Evolutionary conservation across 2,888 invertebrate species (phyloP).

Genomic region (Pteria penguin): DNA sequence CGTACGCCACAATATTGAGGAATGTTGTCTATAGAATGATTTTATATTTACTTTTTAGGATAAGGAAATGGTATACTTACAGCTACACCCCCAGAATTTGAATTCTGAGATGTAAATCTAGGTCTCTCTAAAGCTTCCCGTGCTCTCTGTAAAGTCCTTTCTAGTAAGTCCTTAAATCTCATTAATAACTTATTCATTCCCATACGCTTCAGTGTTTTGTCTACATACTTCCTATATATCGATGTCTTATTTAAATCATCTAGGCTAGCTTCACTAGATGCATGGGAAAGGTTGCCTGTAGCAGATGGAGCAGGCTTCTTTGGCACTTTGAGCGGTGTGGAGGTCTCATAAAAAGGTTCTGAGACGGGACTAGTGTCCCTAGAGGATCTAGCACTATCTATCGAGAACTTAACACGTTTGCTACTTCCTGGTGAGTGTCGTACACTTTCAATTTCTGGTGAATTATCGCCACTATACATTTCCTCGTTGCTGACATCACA

Average conservation of each 20-base stretch:
- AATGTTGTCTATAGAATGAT: too few relatives aligned
- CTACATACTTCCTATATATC: conserved; percentile 87
- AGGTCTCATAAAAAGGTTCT: conserved; percentile 57
- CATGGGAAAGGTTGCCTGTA: conserved; percentile 62
- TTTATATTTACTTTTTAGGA: too few relatives aligned
- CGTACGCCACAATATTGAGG: too few relatives aligned
- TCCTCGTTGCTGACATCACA: conserved; percentile 45
- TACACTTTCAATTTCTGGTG: conserved; percentile 7
- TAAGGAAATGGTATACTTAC: not conserved
- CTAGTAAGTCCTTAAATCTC: conserved; percentile 84
- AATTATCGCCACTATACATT: conserved; percentile 36
- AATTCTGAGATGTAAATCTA: not conserved
- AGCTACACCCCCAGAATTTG: not conserved
- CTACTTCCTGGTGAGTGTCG: conserved; percentile 27
- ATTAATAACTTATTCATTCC: conserved; percentile 89
- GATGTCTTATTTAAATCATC: conserved; percentile 67
- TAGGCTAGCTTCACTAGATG: conserved; percentile 73
- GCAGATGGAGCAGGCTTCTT: conserved; percentile 34
- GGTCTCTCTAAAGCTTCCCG: conserved; percentile 73
- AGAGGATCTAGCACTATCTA: conserved; percentile 55
- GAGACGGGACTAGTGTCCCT: conserved; percentile 56
- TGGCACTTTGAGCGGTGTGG: conserved; percentile 59
- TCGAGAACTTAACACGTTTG: conserved; percentile 51
- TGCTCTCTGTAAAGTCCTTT: conserved; percentile 76
- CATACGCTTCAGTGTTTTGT: conserved; percentile 91